phyloP scores from a whole-genome alignment of 2,888 invertebrate genomes.

The Pyrgus malvae region DNA sequence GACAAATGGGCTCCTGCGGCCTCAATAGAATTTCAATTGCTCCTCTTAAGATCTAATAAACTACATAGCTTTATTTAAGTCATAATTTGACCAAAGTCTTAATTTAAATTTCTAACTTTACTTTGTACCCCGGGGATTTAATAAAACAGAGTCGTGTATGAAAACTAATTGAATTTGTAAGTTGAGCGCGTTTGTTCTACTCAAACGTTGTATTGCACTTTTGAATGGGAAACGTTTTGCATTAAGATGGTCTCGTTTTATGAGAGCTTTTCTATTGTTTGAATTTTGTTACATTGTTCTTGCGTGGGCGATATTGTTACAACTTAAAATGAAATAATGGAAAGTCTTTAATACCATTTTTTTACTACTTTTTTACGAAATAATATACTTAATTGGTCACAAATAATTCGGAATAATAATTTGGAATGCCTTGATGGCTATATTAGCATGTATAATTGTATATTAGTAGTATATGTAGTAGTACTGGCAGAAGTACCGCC shows the following conservation, averaged over 20 bases:
- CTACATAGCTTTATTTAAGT: conserved; percentile 26
- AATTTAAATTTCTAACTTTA: conserved; percentile 6
- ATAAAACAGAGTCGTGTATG: conserved; percentile 21
- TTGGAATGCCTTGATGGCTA: background rate
- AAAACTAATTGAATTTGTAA: conserved; percentile 25
- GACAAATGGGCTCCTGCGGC: conserved; percentile 26
- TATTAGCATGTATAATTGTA: conserved; percentile 8
- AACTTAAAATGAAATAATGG: background rate
- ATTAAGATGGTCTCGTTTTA: conserved; percentile 18
- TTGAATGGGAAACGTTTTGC: conserved; percentile 13
- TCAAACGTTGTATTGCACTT: conserved; percentile 23
- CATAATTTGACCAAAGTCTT: conserved; percentile 13
- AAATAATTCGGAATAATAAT: no score
- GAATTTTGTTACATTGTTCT: background rate
- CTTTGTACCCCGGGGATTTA: conserved; percentile 9
- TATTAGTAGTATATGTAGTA: no score
- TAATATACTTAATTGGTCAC: no score
- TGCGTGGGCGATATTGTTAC: background rate
- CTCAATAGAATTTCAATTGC: conserved; percentile 26
- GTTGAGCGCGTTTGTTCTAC: conserved; percentile 14
- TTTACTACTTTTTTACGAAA: no score
- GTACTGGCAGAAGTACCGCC: conserved; percentile 6
- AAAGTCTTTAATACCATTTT: background rate
- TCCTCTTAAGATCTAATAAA: conserved; percentile 27
- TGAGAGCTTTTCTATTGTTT: background rate